A percentile compares a stretch with the other conserved stretches of the same genome.
phyloP scores from a whole-genome alignment of 2,888 invertebrate species.

The Ectemnius cavifrons region DNA sequence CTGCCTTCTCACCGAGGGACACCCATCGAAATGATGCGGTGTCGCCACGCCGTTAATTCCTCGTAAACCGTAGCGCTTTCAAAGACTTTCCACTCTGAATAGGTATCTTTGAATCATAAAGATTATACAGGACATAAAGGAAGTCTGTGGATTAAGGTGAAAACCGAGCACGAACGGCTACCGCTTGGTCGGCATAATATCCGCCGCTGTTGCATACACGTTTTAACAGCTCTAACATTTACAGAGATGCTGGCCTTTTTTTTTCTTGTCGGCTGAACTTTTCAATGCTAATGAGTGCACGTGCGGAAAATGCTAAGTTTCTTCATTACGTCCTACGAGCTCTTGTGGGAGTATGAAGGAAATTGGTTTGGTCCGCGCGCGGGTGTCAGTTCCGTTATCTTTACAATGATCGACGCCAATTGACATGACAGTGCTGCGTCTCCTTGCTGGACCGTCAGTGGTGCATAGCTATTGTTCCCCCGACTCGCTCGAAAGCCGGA shows the following conservation, averaged over 20 bases:
- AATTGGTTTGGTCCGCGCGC: constrained; percentile 54
- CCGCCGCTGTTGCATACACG: too few relatives aligned
- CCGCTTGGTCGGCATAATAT: too few relatives aligned
- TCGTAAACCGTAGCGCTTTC: too few relatives aligned
- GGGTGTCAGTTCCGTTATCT: constrained; percentile 42
- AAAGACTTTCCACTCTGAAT: too few relatives aligned
- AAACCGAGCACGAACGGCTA: too few relatives aligned
- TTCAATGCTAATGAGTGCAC: constrained; percentile 9
- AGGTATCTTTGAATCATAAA: too few relatives aligned
- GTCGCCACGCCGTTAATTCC: too few relatives aligned
- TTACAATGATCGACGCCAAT: constrained; percentile 37
- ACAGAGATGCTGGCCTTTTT: too few relatives aligned
- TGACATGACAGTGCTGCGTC: constrained; percentile 43
- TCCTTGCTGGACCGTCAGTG: constrained; percentile 22
- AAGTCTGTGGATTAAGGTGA: too few relatives aligned
- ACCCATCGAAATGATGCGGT: background rate
- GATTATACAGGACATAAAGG: too few relatives aligned
- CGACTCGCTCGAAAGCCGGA: constrained; percentile 13
- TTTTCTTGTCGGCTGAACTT: background rate
- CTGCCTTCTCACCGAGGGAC: constrained; percentile 8
- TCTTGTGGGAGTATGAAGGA: constrained; percentile 32
- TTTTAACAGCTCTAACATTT: too few relatives aligned
- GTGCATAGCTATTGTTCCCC: constrained; percentile 36
- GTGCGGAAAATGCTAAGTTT: background rate
- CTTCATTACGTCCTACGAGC: constrained; percentile 18